Percentiles rank a stretch among this genome's conserved stretches.
Evolutionary conservation across 2,888 invertebrate genomes (phyloP).

Genomic region (Carabus problematicus): DNA sequence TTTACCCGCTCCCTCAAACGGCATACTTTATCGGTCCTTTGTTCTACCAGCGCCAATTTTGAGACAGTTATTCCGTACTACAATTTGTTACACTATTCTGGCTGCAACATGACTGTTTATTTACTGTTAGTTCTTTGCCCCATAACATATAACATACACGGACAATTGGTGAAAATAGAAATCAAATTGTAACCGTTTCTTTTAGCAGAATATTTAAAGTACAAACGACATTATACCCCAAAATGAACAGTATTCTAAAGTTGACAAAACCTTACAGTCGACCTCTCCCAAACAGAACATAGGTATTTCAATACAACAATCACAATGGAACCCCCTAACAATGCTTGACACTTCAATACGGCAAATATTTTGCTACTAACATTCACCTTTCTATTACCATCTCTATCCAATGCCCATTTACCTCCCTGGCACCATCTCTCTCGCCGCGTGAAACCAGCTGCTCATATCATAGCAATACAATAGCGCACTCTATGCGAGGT

Average conservation of each 20-base stretch:
- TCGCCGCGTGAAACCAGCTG: slow-evolving; percentile 54
- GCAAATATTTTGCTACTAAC: slow-evolving; percentile 59
- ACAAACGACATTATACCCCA: no score
- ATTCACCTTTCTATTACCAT: slow-evolving; percentile 49
- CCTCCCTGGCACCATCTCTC: slow-evolving; percentile 47
- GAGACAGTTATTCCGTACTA: slow-evolving; percentile 28
- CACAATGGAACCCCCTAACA: slow-evolving; percentile 56
- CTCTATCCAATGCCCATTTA: slow-evolving; percentile 46
- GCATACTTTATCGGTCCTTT: slow-evolving; percentile 37
- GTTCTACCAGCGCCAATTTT: slow-evolving; percentile 31
- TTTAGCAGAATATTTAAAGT: no score
- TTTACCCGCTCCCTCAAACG: slow-evolving; percentile 23
- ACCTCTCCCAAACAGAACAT: slow-evolving; percentile 10
- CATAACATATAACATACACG: no score
- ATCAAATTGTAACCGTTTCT: no score
- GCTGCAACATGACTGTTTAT: no score
- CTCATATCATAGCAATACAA: slow-evolving; percentile 55
- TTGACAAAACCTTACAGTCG: not conserved
- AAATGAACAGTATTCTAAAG: no score
- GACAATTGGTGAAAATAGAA: no score
- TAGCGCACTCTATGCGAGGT: slow-evolving; percentile 56
- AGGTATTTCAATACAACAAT: slow-evolving; percentile 31
- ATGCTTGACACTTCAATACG: slow-evolving; percentile 61
- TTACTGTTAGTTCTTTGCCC: no score
- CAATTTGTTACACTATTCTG: slow-evolving; percentile 22